Evolutionary conservation across 2,888 invertebrate species (phyloP).

Genomic region (Sericinus montela): DNA sequence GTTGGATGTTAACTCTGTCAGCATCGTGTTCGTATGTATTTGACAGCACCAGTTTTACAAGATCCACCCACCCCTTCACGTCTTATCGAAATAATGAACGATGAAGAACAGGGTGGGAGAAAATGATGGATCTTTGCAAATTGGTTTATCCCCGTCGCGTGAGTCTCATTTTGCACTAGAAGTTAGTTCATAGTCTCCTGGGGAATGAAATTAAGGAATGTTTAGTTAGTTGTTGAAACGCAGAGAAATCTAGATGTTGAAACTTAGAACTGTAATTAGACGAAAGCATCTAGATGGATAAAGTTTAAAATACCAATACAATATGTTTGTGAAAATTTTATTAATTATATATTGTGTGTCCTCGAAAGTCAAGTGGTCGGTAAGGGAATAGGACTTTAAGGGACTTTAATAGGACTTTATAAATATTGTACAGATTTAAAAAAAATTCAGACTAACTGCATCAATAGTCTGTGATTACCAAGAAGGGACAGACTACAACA

Average conservation of each 20-base stretch:
- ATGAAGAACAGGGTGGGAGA: constrained; percentile 26
- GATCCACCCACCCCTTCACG: constrained; percentile 34
- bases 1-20: constrained; percentile 74
- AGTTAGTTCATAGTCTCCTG: constrained; percentile 54
- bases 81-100: constrained; percentile 28
- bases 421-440: too few species aligned
- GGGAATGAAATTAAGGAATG: constrained; percentile 61
- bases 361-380: too few species aligned
- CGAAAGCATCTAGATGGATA: constrained; percentile 21
- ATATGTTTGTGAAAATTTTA: too few species aligned
- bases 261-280: constrained; percentile 24
- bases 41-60: constrained; percentile 47
- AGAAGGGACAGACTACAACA: too few species aligned
- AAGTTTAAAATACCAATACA: constrained; percentile 13
- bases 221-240: constrained; percentile 50
- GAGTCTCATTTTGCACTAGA: constrained; percentile 62
- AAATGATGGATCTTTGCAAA: constrained; percentile 39
- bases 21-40: constrained; percentile 63
- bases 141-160: constrained; percentile 43
- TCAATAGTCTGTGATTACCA: too few species aligned
- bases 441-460: too few species aligned
- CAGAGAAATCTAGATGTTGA: constrained; percentile 18
- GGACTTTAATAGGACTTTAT: too few species aligned
- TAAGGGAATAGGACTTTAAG: too few species aligned
- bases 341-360: too few species aligned